Percentiles rank a stretch among this genome's conserved stretches.
These are phyloP conservation scores for Romanogobio albipinnatus DNA, from an alignment of 2,113 vertebrate species.

Conservation along the genomic window DNA sequence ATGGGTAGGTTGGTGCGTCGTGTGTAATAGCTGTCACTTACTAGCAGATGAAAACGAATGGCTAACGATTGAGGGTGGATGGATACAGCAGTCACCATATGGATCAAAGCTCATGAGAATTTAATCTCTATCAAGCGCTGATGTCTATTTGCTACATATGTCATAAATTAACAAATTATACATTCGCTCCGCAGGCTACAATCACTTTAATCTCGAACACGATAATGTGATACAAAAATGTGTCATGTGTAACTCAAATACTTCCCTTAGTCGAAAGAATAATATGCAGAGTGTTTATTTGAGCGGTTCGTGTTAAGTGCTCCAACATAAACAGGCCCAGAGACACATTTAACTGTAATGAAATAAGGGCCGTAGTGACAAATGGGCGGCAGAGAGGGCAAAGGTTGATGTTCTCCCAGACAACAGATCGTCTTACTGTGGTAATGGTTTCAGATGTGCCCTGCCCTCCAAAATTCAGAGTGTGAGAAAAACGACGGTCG, in stretches of 20 bases:
- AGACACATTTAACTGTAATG: conserved; percentile 31
- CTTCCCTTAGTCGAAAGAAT: neutral
- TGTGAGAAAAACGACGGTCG: conserved; percentile 46
- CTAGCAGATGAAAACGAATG: conserved; percentile 52
- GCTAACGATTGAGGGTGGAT: conserved; percentile 25
- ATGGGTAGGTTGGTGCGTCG: neutral
- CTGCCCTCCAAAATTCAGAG: conserved; percentile 38
- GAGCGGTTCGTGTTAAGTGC: conserved; percentile 31
- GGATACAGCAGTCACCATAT: conserved; percentile 38
- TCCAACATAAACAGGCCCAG: conserved; percentile 37
- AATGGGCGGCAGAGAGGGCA: conserved; percentile 52
- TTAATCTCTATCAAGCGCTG: conserved; percentile 36
- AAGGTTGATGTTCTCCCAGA: conserved; percentile 35
- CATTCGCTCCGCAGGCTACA: neutral
- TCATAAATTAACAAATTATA: conserved; percentile 27
- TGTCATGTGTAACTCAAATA: conserved; percentile 25
- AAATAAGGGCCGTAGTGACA: conserved; percentile 54
- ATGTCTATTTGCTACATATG: conserved; percentile 23
- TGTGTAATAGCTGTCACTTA: conserved; percentile 47
- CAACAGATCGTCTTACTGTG: conserved; percentile 37
- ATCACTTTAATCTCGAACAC: conserved; percentile 21
- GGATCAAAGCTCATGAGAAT: conserved; percentile 29
- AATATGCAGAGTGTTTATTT: conserved; percentile 30
- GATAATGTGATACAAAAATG: conserved; percentile 25
- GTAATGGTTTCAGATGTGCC: conserved; percentile 63